phyloP scores from a whole-genome alignment of 2,797 vertebrate genomes.

The Peromyscus eremicus region DNA sequence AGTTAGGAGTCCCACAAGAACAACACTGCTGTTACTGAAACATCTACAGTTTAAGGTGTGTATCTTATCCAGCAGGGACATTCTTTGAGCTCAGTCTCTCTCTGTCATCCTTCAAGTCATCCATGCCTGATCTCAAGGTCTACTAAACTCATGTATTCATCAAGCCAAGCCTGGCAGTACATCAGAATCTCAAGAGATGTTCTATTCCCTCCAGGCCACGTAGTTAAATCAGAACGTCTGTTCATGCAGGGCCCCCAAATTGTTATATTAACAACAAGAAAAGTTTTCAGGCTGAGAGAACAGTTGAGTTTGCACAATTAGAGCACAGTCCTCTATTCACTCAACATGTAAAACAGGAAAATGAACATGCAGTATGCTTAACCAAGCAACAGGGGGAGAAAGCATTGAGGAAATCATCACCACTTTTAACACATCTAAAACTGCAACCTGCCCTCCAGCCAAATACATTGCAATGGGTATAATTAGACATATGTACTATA shows the following conservation, averaged over 20 bases:
- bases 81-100: background rate
- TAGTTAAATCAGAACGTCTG: conserved; percentile 29
- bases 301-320: background rate
- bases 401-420: conserved; percentile 49
- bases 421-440: conserved; percentile 57
- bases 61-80: background rate
- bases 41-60: background rate
- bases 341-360: conserved; percentile 34
- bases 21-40: background rate
- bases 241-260: background rate
- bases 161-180: background rate
- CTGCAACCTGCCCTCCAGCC: conserved; percentile 63
- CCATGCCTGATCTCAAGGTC: background rate
- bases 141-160: background rate
- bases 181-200: background rate
- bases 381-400: conserved; percentile 9
- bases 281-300: conserved; percentile 15
- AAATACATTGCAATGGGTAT: conserved; percentile 67
- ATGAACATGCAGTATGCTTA: conserved; percentile 46
- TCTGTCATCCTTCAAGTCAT: background rate
- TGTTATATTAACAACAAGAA: background rate
- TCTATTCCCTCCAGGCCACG: background rate
- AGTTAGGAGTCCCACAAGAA: too few relatives aligned
- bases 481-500: conserved; percentile 67
- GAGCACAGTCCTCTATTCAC: conserved; percentile 6